These are phyloP conservation scores for Cheiracanthium punctorium DNA, from an alignment of 2,888 invertebrate genomes.

Conservation along the genomic window DNA sequence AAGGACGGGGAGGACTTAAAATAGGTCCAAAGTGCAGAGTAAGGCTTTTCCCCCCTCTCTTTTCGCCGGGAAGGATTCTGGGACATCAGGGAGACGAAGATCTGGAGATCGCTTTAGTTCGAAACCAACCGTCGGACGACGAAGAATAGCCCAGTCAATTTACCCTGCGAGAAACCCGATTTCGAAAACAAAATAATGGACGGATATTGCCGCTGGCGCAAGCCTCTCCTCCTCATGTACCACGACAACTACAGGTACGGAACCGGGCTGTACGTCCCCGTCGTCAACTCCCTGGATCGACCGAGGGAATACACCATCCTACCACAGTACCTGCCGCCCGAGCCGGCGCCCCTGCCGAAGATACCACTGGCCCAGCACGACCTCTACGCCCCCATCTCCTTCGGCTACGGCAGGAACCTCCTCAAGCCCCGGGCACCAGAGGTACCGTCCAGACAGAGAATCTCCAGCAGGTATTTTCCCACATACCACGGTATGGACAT, in stretches of 20 bases:
- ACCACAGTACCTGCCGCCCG: conserved; percentile 42
- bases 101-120: conserved; percentile 21
- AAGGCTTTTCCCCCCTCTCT: conserved; percentile 33
- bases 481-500: conserved; percentile 67
- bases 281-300: conserved; percentile 53
- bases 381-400: conserved; percentile 65
- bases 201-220: conserved; percentile 67
- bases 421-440: conserved; percentile 55
- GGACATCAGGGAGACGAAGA: conserved; percentile 15
- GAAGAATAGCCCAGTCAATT: conserved; percentile 23
- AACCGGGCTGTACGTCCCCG: conserved; percentile 70
- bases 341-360: conserved; percentile 57
- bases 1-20: conserved; percentile 58
- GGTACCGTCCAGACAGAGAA: conserved; percentile 38
- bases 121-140: conserved; percentile 29
- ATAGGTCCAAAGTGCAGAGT: conserved; percentile 59
- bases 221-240: conserved; percentile 72
- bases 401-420: conserved; percentile 62
- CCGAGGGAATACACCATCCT: conserved; percentile 37
- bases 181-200: conserved; percentile 44
- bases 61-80: conserved; percentile 33
- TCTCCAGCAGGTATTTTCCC: conserved; percentile 68
- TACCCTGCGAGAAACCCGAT: conserved; percentile 28
- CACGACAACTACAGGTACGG: conserved; percentile 72
- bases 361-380: conserved; percentile 57